phyloP scores from a whole-genome alignment of 2,113 vertebrate genomes.

The Riparia riparia region DNA sequence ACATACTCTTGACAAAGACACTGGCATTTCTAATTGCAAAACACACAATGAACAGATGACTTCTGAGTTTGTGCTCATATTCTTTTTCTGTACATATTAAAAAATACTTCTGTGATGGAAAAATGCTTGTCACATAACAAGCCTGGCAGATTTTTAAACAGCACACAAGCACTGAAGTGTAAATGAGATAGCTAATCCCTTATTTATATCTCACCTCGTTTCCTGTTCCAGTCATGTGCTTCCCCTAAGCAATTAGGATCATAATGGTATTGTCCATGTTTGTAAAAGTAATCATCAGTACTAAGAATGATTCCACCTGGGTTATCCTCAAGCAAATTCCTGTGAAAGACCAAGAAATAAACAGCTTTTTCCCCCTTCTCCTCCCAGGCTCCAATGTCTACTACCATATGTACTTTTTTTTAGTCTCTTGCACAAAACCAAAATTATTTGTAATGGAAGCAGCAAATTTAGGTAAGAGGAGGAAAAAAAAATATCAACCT shows the following conservation, averaged over 20 bases:
- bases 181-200: neutral
- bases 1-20: neutral
- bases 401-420: neutral
- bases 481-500: neutral
- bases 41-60: neutral
- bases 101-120: neutral
- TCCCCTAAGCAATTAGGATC: conserved; percentile 82
- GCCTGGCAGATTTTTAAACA: neutral
- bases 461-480: neutral
- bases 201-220: conserved; percentile 81
- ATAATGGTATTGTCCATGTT: conserved; percentile 84
- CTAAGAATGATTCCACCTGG: conserved; percentile 86
- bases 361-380: neutral
- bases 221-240: conserved; percentile 94
- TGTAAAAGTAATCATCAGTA: conserved; percentile 92
- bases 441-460: neutral
- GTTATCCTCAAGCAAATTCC: conserved; percentile 88
- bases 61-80: neutral
- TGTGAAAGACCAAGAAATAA: conserved; percentile 64
- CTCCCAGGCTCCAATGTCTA: neutral
- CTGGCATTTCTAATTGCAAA: neutral
- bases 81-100: neutral
- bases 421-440: neutral
- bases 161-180: neutral
- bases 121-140: neutral